Evolutionary conservation across 2,888 invertebrate species (phyloP), one percentile per base, ranked within the genome.

Genomic region (Cataglyphis cursor): DNA sequence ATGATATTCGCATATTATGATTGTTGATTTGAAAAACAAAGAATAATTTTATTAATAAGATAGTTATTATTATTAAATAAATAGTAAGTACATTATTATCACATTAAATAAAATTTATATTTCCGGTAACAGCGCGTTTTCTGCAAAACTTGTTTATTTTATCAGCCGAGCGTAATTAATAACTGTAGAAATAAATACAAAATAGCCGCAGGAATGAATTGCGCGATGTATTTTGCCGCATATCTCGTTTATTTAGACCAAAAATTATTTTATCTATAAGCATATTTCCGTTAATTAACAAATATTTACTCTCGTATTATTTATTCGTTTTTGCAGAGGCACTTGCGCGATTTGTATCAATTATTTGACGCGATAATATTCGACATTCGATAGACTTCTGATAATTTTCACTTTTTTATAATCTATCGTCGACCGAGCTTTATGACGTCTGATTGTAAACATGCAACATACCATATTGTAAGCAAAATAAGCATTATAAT

Each of bases 351-450:
- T 48, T 66, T 48, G 51, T 31, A 68, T 68, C 12, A 68, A 68
- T 68, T 68, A 68, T 51, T 51, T 31, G n/a, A 31, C 48, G n/a
- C n/a, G 28, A 31, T 51, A 68, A 68, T 68, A 68, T 51, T 51
- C n/a, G 12, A 3, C n/a, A 51, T 68, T 68, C n/a, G 31, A 51
- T 68, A 31, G 9, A 68, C 48, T 31, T 51, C 15, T 41, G 41
- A 65, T 28, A 65, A 65, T 18, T 41, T 41, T 41, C 41, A 41
- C 48, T 51, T 51, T 51, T 15, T 41, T 15, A 65, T 44, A 44
- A 65, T 51, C 28, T 44, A 24, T 65, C 15, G 41, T 10, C 8
- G 28, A 10, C 0, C 18, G 28, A 28, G 28, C 28, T 66, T 66
- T 66, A 48, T 28, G 5, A 48, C 5, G n/a, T 28, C 66, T 28